A percentile compares a stretch with the other conserved stretches of the same genome.
Evolutionary conservation across 2,888 invertebrate species (phyloP).

Genomic region (Luffia ferchaultella): DNA sequence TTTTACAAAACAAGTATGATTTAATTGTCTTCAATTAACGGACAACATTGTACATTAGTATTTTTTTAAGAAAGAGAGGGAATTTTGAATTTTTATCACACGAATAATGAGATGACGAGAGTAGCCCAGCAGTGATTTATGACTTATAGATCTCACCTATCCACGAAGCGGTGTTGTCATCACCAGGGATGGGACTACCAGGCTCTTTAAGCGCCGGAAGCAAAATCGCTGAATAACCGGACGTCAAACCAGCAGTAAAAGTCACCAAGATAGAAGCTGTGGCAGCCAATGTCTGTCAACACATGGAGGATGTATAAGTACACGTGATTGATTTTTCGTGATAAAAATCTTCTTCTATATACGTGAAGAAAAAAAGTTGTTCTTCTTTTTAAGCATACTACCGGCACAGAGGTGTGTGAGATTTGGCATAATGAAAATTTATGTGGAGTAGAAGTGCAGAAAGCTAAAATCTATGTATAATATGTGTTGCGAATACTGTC

Average conservation of each 20-base stretch:
- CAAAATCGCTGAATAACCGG: constrained; percentile 71
- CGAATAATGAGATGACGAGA: not conserved
- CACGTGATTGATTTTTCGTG: not conserved
- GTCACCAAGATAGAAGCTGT: constrained; percentile 63
- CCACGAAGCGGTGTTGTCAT: constrained; percentile 64
- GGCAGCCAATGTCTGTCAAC: constrained; percentile 65
- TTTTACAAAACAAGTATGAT: constrained; percentile 10
- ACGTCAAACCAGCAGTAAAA: constrained; percentile 66
- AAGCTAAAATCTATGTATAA: too few species aligned
- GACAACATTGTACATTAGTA: not conserved
- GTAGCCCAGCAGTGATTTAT: too few species aligned
- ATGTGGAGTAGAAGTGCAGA: too few species aligned
- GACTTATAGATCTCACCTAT: constrained; percentile 66
- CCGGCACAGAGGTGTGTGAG: too few species aligned
- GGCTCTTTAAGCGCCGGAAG: constrained; percentile 64
- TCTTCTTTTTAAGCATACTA: not conserved
- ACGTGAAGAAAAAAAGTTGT: not conserved
- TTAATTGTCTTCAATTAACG: not conserved
- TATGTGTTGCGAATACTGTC: too few species aligned
- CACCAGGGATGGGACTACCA: constrained; percentile 44
- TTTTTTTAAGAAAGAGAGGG: constrained; percentile 1
- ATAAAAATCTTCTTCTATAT: not conserved
- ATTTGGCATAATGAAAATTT: too few species aligned
- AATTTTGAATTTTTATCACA: constrained; percentile 5
- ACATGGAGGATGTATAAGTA: not conserved